A percentile compares a stretch with the other conserved stretches of the same genome.
Evolutionary conservation across 1,140 invertebrate genomes (phyloP).

Genomic region (Aphidius gifuensis): DNA sequence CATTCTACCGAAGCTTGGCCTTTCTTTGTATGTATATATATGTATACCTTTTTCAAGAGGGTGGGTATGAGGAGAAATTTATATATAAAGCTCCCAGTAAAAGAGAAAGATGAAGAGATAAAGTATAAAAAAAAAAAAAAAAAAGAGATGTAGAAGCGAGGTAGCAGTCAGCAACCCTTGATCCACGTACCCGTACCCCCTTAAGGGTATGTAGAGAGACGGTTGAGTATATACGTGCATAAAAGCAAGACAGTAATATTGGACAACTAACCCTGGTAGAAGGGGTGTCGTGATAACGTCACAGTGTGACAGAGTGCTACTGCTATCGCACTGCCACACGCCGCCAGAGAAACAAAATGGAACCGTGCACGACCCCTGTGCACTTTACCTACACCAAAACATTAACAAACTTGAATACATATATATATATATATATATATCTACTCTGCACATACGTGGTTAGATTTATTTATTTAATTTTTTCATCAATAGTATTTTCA

Average conservation of each 20-base stretch:
- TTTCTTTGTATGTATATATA: slow-evolving; percentile 21
- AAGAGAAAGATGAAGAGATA: slow-evolving; percentile 5
- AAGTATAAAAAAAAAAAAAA: slow-evolving; percentile 14
- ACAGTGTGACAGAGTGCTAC: slow-evolving; percentile 58
- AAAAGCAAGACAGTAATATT: slow-evolving; percentile 12
- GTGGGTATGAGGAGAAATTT: not conserved
- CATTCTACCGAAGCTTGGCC: slow-evolving; percentile 27
- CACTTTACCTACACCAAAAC: slow-evolving; percentile 1
- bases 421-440: slow-evolving; percentile 24
- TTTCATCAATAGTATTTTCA: not conserved
- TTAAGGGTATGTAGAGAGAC: not conserved
- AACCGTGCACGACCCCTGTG: slow-evolving; percentile 42
- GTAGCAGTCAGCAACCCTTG: slow-evolving; percentile 23
- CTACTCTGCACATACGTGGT: not conserved
- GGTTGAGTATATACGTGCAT: not conserved
- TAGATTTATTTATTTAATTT: not conserved
- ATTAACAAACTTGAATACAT: slow-evolving; percentile 8
- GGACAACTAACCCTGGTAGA: slow-evolving; percentile 41
- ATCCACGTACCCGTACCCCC: slow-evolving; percentile 5
- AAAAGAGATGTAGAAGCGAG: slow-evolving; percentile 20
- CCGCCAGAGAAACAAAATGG: slow-evolving; percentile 59
- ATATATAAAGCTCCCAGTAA: too few relatives aligned
- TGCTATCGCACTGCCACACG: slow-evolving; percentile 58
- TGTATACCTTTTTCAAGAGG: not conserved
- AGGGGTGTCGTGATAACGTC: slow-evolving; percentile 58